Evolutionary conservation across 2,113 vertebrate species (phyloP), one percentile per base, ranked within the genome.

Genomic region (Accipiter virgatus): DNA sequence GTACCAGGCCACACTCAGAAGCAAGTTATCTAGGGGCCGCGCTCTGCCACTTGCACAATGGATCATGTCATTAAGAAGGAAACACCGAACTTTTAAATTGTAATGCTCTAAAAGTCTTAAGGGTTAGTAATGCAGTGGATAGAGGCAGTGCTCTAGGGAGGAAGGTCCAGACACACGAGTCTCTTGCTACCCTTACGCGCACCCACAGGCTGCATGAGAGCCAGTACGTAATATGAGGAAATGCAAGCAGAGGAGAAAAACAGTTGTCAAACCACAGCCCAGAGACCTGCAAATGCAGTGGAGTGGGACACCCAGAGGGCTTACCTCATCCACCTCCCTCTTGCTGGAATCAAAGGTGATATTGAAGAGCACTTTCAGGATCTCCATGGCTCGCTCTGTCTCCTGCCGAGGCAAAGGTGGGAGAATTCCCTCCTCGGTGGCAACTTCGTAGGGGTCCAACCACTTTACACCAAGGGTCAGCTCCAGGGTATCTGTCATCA

Each of bases 281-380:
- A 0, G 66, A 61, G 26, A 43, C 43, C 14, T 0, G 0, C 0
- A 4, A 58, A 12, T 2, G 56, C 38, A 31, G 13, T 0, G 0
- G 7, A 50, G 13, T 16, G 36, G 25, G 29, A 66, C 27, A 14
- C 21, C 34, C 12, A 3, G 47, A 42, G 32, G 23, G 16, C 98
- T 98, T 61, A 99, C 99, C 99, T 99, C 99, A 0, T 99, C 99
- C 36, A 98, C 98, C 53, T 99, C 98, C 55, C 97, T 98, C 85
- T 96, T 98, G 96, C 97, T 94, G 52, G 98, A 98, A 88, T 99
- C 98, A 53, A 99, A 99, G 29, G 99, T 99, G 97, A 99, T 98
- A 53, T 99, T 99, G 96, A 99, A 99, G 58, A 99, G 98, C 95
- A 99, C 99, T 97, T 99, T 99, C 77, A 99, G 98, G 90, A 99